Evolutionary conservation across 2,797 vertebrate species (phyloP), one percentile per base, ranked within the genome.

Genomic region (Hybognathus amarus): DNA sequence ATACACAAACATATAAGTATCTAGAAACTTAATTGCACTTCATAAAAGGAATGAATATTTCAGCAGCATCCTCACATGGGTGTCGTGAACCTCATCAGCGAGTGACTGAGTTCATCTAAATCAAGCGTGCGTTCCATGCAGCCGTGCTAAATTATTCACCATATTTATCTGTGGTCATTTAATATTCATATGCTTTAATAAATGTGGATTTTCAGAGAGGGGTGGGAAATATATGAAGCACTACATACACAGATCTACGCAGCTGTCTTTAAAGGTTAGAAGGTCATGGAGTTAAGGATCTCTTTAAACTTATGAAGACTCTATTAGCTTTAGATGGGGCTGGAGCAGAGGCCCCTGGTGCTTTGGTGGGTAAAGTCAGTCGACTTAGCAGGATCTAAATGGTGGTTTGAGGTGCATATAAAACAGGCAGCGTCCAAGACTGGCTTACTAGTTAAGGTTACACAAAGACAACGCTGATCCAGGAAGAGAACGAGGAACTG

Each of bases 221-320:
- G 76, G 24, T 52, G 77, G 74, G 18, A 79, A 68, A 63, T 66
- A 47, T 74, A 88, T 90, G 89, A 90, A 89, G 85, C 85, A 86
- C 91, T 90, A 92, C 92, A 92, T 88, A 91, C 90, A 85, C 42
- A 47, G 87, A 87, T 87, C 92, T 89, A 89, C 85, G 84, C 88
- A 84, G 88, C 90, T 92, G 89, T 91, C 90, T 89, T 90, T 70
- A 59, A 71, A 91, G 92, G 94, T 93, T 92, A 92, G 88, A 90
- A 88, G 93, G 93, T 93, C 90, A 90, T 88, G 88, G 88, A 93
- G 93, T 90, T 90, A 90, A 92, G 90, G 90, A 88, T 24, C 88
- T 87, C 87, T 93, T 90, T 90, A 85, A 83, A 94, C 92, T 92
- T 92, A 92, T 92, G 91, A 94, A 93, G 93, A 94, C 93, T 88